Percentiles rank a stretch among this genome's conserved stretches.
phyloP scores from a whole-genome alignment of 2,113 vertebrate species.

The Ailuropoda melanoleuca region DNA sequence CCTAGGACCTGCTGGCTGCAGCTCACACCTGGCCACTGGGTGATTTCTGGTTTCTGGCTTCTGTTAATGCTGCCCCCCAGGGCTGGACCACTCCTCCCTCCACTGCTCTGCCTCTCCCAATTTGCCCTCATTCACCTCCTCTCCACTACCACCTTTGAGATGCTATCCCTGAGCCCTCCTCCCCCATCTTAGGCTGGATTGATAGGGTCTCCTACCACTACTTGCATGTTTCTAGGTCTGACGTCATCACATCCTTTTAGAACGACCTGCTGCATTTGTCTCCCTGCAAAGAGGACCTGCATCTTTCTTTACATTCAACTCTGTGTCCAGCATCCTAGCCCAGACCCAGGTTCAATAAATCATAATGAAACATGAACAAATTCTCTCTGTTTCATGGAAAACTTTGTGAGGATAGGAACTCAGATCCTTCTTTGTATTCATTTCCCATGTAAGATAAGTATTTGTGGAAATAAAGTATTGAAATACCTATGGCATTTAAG shows the following conservation, averaged over 20 bases:
- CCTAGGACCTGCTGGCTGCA: too few relatives aligned
- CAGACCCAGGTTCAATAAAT: not conserved
- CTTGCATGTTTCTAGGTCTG: rapidly evolving
- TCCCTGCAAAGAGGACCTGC: not conserved
- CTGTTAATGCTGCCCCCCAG: too few relatives aligned
- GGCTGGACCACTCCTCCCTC: too few relatives aligned
- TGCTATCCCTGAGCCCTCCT: not conserved
- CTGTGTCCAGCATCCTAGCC: not conserved
- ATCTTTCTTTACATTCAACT: not conserved
- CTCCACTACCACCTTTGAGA: not conserved
- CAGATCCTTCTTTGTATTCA: not conserved
- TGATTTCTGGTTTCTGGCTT: too few relatives aligned
- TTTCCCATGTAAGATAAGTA: not conserved
- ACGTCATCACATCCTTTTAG: rapidly evolving
- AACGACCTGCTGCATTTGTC: rapidly evolving
- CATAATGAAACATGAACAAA: not conserved
- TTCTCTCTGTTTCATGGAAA: not conserved
- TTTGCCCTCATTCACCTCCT: not conserved
- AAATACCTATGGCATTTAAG: not conserved
- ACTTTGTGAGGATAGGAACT: not conserved
- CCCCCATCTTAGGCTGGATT: not conserved
- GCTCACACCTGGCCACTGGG: too few relatives aligned
- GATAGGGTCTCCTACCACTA: not conserved
- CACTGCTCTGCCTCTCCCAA: rapidly evolving
- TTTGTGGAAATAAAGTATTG: not conserved